A percentile compares a stretch with the other conserved stretches of the same genome.
Conservation (phyloP, 2,888 invertebrate species). For the Diploptera punctata region DNA sequence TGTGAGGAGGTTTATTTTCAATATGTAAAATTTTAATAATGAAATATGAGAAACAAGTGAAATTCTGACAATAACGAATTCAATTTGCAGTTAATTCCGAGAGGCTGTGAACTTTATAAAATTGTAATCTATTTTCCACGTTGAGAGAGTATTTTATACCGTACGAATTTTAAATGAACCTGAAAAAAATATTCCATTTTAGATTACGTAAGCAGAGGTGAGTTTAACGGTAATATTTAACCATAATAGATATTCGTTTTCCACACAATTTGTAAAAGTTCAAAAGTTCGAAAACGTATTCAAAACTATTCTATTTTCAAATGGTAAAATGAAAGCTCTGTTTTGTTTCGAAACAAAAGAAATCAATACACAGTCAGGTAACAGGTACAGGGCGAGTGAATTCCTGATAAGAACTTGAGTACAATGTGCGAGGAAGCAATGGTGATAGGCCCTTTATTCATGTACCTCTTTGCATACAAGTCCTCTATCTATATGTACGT, state of each 20-base stretch:
- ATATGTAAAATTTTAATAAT: too few relatives aligned
- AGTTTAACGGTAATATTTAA: neutral
- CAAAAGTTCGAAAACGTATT: neutral
- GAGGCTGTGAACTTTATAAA: too few relatives aligned
- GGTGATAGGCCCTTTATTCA: slow-evolving; percentile 19
- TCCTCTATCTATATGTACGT: neutral
- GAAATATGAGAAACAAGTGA: too few relatives aligned
- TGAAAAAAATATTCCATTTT: too few relatives aligned
- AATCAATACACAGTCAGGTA: neutral
- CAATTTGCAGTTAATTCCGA: too few relatives aligned
- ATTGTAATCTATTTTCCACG: too few relatives aligned
- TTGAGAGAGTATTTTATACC: too few relatives aligned
- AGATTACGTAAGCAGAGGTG: neutral
- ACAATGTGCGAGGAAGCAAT: neutral
- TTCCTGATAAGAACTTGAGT: neutral
- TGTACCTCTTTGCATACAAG: neutral
- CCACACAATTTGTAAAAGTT: neutral
- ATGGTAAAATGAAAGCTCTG: neutral
- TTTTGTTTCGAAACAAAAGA: neutral
- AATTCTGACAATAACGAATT: too few relatives aligned
- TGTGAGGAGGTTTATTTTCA: too few relatives aligned
- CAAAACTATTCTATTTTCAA: neutral
- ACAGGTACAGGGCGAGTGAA: neutral
- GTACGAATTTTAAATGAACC: neutral
- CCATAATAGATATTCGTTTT: neutral